Percentiles rank a stretch among this genome's conserved stretches.
phyloP scores from a whole-genome alignment of 2,888 invertebrate species.

The Leptopilina drosophilae region DNA sequence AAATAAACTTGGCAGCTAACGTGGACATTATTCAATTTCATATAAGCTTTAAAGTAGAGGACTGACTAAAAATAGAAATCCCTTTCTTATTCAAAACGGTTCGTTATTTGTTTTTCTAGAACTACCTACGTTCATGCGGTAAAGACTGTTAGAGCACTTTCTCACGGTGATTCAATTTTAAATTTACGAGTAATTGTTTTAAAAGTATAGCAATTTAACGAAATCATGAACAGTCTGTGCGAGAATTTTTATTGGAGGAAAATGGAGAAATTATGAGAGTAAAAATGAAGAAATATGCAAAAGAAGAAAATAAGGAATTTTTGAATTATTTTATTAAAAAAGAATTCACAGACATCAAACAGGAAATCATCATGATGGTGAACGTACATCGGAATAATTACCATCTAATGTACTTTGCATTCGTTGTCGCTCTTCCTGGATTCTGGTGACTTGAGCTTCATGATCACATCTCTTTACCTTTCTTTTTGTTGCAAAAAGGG shows the following conservation, averaged over 20 bases:
- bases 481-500: not conserved
- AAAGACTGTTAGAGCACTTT: not conserved
- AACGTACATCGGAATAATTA: slow-evolving; percentile 5
- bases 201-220: no score
- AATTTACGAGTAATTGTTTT: no score
- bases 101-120: not conserved
- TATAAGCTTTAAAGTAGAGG: slow-evolving; percentile 26
- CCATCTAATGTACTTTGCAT: slow-evolving; percentile 14
- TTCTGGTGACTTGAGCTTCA: slow-evolving; percentile 21
- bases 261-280: not conserved
- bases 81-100: not conserved
- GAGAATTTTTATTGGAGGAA: no score
- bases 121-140: not conserved
- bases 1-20: slow-evolving; percentile 12
- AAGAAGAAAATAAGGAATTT: not conserved
- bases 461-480: slow-evolving; percentile 31
- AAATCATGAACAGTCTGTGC: no score
- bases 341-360: not conserved
- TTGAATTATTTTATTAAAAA: not conserved
- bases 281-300: not conserved
- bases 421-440: slow-evolving; percentile 22
- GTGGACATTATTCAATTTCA: slow-evolving; percentile 16
- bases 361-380: slow-evolving; percentile 20
- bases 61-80: slow-evolving; percentile 15
- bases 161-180: no score